Percentiles rank a stretch among this genome's conserved stretches.
Conservation (phyloP, 1,140 invertebrate genomes). For the Lepidurus couesii region DNA sequence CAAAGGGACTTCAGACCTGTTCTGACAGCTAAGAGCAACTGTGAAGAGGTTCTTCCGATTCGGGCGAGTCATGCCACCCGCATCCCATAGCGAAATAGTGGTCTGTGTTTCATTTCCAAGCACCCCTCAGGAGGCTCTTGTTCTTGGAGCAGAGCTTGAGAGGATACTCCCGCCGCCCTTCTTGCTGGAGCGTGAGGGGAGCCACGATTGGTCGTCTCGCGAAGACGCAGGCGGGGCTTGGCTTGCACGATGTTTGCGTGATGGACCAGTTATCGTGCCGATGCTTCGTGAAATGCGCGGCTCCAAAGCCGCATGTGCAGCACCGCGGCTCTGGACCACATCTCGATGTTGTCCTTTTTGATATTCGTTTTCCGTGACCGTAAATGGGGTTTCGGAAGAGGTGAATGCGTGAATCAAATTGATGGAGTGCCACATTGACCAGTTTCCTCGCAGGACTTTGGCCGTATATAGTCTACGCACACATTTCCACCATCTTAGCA, state of each 20-base stretch:
- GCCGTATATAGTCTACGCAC: not conserved
- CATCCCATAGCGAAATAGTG: not conserved
- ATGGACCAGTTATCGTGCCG: not conserved
- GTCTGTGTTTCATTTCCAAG: not conserved
- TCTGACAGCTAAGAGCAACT: conserved; percentile 12
- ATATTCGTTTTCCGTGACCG: not conserved
- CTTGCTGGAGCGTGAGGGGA: not conserved
- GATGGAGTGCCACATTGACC: not conserved
- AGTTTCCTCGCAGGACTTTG: not conserved
- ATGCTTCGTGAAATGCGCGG: not conserved
- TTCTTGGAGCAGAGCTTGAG: not conserved
- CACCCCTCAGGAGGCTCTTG: not conserved
- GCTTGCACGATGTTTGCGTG: not conserved
- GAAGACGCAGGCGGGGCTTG: not conserved
- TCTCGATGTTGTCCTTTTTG: not conserved
- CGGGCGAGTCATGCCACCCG: conserved; percentile 6
- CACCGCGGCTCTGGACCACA: not conserved
- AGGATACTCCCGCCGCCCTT: not conserved
- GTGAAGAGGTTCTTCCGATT: not conserved
- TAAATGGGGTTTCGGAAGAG: not conserved
- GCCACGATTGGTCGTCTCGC: not conserved
- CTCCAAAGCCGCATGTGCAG: not conserved
- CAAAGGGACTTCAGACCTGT: conserved; percentile 10
- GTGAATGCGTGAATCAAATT: not conserved
- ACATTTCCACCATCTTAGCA: no score